Conservation (phyloP, 2,113 vertebrate species). For the Menura novaehollandiae region DNA sequence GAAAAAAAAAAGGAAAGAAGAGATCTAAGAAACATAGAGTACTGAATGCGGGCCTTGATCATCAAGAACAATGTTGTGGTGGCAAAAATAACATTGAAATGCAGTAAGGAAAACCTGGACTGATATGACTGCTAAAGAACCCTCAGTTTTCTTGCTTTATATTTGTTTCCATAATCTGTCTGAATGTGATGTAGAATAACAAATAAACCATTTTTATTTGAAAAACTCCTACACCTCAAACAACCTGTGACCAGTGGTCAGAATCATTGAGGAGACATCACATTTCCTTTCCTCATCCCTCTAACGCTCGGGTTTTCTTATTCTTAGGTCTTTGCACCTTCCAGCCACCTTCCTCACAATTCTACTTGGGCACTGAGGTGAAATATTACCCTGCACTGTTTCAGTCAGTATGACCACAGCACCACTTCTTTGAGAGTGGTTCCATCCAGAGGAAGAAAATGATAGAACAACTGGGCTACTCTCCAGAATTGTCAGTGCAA, state of each 20-base stretch:
- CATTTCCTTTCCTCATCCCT: not conserved
- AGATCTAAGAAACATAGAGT: not conserved
- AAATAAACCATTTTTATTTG: not conserved
- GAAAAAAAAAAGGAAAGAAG: not conserved
- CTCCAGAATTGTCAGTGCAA: not conserved
- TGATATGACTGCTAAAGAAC: not conserved
- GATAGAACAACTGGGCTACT: accelerated
- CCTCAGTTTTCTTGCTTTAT: not conserved
- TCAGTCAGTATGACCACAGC: not conserved
- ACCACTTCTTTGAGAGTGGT: not conserved
- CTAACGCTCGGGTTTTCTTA: not conserved
- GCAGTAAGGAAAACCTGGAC: not conserved
- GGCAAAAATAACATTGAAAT: not conserved
- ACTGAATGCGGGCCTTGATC: not conserved
- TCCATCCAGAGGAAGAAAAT: not conserved
- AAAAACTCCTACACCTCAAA: not conserved
- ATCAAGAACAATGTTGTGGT: accelerated
- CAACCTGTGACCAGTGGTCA: not conserved
- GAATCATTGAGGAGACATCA: not conserved
- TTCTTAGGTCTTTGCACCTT: not conserved
- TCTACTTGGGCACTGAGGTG: not conserved
- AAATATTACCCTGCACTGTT: not conserved
- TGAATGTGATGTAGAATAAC: not conserved
- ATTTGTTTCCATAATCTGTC: not conserved
- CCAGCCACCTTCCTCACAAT: not conserved